Percentiles rank a stretch among this genome's conserved stretches.
Conservation (phyloP, 2,113 vertebrate genomes). For the Diphyllodes magnificus region DNA sequence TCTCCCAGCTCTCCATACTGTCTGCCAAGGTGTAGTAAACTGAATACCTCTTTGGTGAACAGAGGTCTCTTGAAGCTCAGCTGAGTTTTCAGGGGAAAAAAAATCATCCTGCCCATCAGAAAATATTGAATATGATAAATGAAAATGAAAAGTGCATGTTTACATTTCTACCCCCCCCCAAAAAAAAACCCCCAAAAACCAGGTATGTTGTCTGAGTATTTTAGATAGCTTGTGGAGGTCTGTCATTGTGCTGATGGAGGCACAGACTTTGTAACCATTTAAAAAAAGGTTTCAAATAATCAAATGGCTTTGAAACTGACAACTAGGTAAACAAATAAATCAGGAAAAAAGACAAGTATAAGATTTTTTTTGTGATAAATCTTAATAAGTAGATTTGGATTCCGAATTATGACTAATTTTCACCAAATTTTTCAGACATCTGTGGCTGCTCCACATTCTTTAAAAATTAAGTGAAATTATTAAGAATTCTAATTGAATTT, state of each 20-base stretch:
- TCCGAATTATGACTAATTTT: neutral
- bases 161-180: neutral
- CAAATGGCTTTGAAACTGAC: neutral
- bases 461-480: neutral
- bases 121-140: neutral
- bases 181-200: neutral
- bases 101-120: neutral
- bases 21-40: neutral
- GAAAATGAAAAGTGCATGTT: neutral
- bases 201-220: neutral
- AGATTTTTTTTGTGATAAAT: neutral
- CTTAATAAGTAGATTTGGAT: neutral
- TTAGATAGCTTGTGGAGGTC: neutral
- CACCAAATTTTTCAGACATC: neutral
- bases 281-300: neutral
- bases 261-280: neutral
- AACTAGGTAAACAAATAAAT: neutral
- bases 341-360: neutral
- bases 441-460: neutral
- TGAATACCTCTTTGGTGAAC: neutral
- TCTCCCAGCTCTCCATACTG: neutral
- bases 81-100: neutral
- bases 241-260: neutral
- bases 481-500: neutral
- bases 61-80: neutral